A percentile compares a stretch with the other conserved stretches of the same genome.
Conservation (phyloP, 2,797 vertebrate species). For the Myotis myotis region DNA sequence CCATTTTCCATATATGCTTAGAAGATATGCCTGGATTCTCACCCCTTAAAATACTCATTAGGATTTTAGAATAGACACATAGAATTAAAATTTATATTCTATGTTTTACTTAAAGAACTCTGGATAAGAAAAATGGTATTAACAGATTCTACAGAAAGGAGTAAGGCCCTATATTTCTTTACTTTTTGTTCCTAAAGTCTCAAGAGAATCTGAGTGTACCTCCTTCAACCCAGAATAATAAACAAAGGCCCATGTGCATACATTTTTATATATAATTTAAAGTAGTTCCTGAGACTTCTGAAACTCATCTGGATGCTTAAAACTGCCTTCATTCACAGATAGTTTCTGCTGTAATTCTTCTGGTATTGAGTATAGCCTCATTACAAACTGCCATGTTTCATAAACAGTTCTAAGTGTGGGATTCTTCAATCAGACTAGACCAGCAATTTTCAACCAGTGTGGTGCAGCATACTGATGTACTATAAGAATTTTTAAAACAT, state of each 20-base stretch:
- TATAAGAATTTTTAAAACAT: neutral
- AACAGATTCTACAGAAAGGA: neutral
- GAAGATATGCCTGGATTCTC: neutral
- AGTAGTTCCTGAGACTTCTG: neutral
- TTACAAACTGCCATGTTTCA: neutral
- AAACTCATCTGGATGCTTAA: conserved; percentile 18
- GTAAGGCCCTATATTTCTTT: neutral
- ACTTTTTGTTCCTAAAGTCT: neutral
- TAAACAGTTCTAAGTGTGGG: neutral
- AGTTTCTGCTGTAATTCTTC: neutral
- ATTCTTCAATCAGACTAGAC: neutral
- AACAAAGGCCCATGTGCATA: neutral
- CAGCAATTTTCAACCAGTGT: neutral
- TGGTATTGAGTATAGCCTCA: neutral
- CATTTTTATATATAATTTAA: conserved; percentile 12
- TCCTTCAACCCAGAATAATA: neutral
- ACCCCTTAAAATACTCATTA: neutral
- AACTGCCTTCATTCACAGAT: neutral
- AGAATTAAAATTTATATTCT: neutral
- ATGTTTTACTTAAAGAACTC: conserved; percentile 10
- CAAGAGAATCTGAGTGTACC: neutral
- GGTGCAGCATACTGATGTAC: no score
- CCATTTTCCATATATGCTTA: neutral
- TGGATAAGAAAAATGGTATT: neutral
- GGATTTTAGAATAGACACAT: neutral